Percentiles rank a stretch among this genome's conserved stretches.
Evolutionary conservation across 2,113 vertebrate genomes (phyloP).

Genomic region (Heliornis fulica): DNA sequence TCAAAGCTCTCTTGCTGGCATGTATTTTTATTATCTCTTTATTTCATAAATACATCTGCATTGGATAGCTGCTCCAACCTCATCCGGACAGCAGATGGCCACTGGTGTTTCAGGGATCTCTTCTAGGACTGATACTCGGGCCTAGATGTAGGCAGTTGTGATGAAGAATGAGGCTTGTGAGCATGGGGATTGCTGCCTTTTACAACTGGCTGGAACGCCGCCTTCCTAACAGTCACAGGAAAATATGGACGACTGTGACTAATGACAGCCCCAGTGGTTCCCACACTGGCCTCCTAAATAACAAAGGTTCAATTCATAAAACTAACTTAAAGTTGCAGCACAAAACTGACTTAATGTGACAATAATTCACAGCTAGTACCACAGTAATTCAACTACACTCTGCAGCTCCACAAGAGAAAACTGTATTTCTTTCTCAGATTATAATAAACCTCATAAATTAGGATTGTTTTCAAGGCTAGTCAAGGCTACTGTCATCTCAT

Average conservation of each 20-base stretch:
- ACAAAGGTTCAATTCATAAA: slow-evolving; percentile 5
- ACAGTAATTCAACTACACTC: not conserved
- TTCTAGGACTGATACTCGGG: not conserved
- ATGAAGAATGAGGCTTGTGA: not conserved
- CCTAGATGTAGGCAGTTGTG: not conserved
- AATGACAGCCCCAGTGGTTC: not conserved
- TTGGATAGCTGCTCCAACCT: not conserved
- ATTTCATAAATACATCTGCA: not conserved
- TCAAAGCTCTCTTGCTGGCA: not conserved
- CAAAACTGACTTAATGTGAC: not conserved
- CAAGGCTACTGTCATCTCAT: not conserved
- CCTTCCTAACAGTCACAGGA: not conserved
- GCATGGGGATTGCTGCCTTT: not conserved
- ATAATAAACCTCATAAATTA: not conserved
- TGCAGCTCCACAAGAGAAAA: not conserved
- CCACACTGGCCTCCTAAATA: not conserved
- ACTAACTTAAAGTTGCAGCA: not conserved
- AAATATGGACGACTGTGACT: not conserved
- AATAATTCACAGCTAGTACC: not conserved
- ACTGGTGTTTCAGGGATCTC: not conserved
- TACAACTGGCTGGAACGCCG: not conserved
- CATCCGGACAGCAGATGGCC: not conserved
- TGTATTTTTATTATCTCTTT: not conserved
- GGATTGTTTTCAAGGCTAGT: not conserved
- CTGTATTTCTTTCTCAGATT: not conserved